Percentiles rank a stretch among this genome's conserved stretches.
Evolutionary conservation across 2,888 invertebrate genomes (phyloP).

Genomic region (Sabellastarte sp.): DNA sequence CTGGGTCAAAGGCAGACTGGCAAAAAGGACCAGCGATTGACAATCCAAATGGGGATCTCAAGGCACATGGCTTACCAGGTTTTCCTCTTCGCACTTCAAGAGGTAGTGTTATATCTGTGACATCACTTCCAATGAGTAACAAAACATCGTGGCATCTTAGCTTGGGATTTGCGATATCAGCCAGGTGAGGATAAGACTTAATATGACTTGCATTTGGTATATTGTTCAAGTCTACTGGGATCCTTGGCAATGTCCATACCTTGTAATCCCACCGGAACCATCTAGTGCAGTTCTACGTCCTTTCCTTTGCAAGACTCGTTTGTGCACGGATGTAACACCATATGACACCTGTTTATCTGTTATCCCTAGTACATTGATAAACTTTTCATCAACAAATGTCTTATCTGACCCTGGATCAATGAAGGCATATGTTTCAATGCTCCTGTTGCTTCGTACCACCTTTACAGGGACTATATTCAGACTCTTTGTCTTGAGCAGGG

Average conservation of each 20-base stretch:
- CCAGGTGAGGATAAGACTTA: background rate
- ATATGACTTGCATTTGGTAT: background rate
- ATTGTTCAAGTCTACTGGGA: background rate
- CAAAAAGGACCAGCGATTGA: background rate
- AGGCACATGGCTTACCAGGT: background rate
- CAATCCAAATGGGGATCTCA: background rate
- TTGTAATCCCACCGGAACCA: background rate
- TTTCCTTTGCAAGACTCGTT: no score
- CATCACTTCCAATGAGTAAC: background rate
- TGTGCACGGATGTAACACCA: no score
- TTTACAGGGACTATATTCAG: no score
- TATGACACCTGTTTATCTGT: no score
- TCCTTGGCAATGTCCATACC: background rate
- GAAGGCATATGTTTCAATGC: no score
- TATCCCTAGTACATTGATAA: no score
- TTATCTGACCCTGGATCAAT: no score
- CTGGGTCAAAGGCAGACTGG: no score
- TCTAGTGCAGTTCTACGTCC: background rate
- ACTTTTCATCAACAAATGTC: no score
- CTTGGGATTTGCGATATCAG: background rate
- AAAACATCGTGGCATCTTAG: background rate
- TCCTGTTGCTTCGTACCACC: no score
- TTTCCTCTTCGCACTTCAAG: background rate
- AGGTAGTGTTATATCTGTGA: background rate
- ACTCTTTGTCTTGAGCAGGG: no score